A percentile compares a stretch with the other conserved stretches of the same genome.
Evolutionary conservation across 2,113 vertebrate species (phyloP).

Genomic region (Propithecus coquereli): DNA sequence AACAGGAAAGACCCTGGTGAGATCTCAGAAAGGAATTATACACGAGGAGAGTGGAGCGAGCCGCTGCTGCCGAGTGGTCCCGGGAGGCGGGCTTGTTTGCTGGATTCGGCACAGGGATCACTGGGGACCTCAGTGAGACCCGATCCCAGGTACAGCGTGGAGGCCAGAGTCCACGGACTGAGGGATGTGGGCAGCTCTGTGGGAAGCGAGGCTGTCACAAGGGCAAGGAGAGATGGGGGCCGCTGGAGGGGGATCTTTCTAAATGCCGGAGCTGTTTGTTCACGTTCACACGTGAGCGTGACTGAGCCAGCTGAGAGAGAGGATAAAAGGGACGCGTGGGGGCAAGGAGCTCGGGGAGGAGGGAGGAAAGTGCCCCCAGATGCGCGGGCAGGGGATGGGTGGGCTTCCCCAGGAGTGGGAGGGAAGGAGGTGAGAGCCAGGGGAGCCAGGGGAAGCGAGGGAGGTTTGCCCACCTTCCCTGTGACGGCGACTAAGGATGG

Average conservation of each 20-base stretch:
- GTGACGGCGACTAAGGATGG: not conserved
- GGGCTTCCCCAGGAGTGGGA: rapidly evolving
- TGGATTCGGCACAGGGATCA: no score
- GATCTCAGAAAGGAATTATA: not conserved
- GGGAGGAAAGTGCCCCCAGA: not conserved
- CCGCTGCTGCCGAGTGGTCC: not conserved
- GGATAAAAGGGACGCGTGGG: rapidly evolving
- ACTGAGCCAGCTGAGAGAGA: not conserved
- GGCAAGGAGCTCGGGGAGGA: not conserved
- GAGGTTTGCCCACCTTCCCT: no score
- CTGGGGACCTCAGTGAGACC: not conserved
- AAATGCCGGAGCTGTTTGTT: not conserved
- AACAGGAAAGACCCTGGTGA: rapidly evolving
- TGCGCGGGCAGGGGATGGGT: rapidly evolving
- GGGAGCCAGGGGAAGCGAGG: not conserved
- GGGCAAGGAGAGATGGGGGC: not conserved
- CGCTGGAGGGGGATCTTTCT: not conserved
- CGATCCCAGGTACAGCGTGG: rapidly evolving
- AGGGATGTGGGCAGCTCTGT: not conserved
- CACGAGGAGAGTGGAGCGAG: not conserved
- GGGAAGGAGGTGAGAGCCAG: not conserved
- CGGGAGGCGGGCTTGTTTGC: not conserved
- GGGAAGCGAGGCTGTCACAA: rapidly evolving
- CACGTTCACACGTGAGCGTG: not conserved
- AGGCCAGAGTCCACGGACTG: rapidly evolving